A percentile compares a stretch with the other conserved stretches of the same genome.
Conservation (phyloP, 2,113 vertebrate species). For the Stegostoma tigrinum region DNA sequence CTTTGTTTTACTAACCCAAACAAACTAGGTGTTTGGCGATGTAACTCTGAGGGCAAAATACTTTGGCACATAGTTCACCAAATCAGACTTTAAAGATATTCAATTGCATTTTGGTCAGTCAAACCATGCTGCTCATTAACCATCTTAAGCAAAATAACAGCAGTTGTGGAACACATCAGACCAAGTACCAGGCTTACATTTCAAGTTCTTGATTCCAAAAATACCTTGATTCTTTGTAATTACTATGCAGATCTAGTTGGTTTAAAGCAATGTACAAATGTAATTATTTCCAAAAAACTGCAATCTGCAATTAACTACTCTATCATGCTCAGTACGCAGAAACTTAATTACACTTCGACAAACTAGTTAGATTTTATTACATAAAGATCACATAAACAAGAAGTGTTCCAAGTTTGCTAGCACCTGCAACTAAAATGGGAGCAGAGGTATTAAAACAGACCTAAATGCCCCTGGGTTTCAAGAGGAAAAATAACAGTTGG, state of each 20-base stretch:
- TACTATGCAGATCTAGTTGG: not conserved
- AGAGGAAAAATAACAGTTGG: not conserved
- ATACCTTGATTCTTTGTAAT: not conserved
- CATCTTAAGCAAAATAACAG: not conserved
- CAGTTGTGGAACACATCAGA: not conserved
- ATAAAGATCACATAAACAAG: not conserved
- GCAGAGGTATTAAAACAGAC: not conserved
- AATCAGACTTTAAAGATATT: not conserved
- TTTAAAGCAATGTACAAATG: not conserved
- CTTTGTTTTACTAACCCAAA: not conserved
- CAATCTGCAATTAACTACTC: not conserved
- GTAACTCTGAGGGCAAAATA: not conserved
- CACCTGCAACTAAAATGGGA: not conserved
- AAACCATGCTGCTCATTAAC: not conserved
- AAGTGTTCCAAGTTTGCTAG: not conserved
- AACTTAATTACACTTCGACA: slow-evolving; percentile 12
- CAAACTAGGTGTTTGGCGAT: not conserved
- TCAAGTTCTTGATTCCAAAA: not conserved
- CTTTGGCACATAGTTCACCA: not conserved
- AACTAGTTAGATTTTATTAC: not conserved
- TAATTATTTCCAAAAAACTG: not conserved
- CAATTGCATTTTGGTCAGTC: not conserved
- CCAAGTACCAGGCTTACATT: not conserved
- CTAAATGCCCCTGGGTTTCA: not conserved
- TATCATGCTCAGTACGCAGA: not conserved